Percentiles rank a stretch among this genome's conserved stretches.
Conservation (phyloP, 2,113 vertebrate genomes). For the Morone chrysops region DNA sequence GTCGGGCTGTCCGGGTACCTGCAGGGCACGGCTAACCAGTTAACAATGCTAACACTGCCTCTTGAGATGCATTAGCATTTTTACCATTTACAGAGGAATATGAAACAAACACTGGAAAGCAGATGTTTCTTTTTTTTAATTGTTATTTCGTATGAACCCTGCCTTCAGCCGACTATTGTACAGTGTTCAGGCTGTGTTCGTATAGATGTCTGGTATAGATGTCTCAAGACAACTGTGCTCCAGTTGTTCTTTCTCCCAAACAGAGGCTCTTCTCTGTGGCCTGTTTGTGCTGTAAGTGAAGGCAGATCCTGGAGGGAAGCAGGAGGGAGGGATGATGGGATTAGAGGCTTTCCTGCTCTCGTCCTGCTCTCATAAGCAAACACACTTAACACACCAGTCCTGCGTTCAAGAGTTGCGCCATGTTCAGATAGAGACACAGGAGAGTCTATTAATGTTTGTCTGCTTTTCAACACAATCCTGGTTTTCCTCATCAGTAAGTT, state of each 20-base stretch:
- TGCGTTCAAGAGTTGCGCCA: neutral
- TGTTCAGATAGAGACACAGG: neutral
- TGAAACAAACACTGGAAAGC: neutral
- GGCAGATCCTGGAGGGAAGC: conserved; percentile 45
- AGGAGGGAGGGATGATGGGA: conserved; percentile 53
- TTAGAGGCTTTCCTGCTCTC: conserved; percentile 66
- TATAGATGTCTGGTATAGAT: conserved; percentile 58
- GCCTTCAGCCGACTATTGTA: neutral
- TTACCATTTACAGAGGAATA: no score
- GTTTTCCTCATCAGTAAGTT: neutral
- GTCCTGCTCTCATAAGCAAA: conserved; percentile 52
- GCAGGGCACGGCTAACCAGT: neutral
- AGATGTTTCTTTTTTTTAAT: neutral
- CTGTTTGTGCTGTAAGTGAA: conserved; percentile 42
- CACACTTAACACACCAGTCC: conserved; percentile 27
- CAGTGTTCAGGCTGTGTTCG: neutral
- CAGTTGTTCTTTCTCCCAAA: conserved; percentile 58
- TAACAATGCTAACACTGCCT: neutral
- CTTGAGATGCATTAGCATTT: neutral
- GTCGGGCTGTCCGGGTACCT: conserved; percentile 3
- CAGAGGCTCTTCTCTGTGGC: conserved; percentile 60
- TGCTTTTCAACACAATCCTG: neutral
- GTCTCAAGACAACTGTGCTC: conserved; percentile 59
- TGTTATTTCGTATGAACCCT: neutral
- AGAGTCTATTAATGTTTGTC: neutral